Evolutionary conservation across 2,113 vertebrate genomes (phyloP).

Genomic region (Sylvia atricapilla): DNA sequence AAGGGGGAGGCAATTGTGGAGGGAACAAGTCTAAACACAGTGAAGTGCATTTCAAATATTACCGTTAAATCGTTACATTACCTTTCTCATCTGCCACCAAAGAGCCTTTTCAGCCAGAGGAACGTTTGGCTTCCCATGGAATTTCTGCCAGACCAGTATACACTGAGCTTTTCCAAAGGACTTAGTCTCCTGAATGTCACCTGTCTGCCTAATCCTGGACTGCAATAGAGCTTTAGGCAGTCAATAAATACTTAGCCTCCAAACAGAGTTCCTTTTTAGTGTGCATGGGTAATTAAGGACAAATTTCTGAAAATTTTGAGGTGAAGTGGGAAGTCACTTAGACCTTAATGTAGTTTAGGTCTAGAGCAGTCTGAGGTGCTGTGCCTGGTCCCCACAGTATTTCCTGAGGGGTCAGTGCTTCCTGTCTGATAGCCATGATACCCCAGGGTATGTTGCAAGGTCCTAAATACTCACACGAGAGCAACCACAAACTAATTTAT

Average conservation of each 20-base stretch:
- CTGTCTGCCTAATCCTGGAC: conserved; percentile 36
- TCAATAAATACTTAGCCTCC: background rate
- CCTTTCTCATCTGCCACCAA: background rate
- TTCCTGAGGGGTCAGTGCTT: background rate
- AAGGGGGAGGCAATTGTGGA: background rate
- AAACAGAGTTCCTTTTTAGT: conserved; percentile 22
- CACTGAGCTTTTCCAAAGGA: background rate
- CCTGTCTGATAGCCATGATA: background rate
- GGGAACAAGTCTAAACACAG: background rate
- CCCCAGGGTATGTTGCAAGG: background rate
- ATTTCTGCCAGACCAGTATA: conserved; percentile 22
- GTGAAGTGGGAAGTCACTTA: background rate
- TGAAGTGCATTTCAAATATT: conserved; percentile 46
- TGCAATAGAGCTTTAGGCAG: background rate
- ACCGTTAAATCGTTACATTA: background rate
- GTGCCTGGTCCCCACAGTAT: background rate
- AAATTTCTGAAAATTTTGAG: background rate
- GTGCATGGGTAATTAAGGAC: background rate
- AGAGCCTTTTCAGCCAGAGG: conserved; percentile 24
- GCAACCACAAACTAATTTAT: background rate
- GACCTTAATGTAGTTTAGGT: background rate
- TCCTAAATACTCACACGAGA: background rate
- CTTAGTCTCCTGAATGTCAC: conserved; percentile 18
- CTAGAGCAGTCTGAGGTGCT: background rate
- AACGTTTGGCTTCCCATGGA: background rate